Evolutionary conservation across 1,140 invertebrate genomes (phyloP).

Genomic region (Pomacea maculata): DNA sequence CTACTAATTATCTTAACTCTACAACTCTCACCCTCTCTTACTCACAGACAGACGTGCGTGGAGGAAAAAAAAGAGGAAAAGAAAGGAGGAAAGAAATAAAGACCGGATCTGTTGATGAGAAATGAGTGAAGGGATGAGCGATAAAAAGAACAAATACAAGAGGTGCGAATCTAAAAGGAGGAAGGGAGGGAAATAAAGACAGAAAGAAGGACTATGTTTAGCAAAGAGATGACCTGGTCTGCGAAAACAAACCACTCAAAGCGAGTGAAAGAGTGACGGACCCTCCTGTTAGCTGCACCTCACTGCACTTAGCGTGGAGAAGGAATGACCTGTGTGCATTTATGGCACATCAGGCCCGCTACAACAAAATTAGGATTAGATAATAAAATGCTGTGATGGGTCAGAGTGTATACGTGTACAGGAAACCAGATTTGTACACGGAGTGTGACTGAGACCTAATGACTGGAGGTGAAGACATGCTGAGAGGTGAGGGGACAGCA

Average conservation of each 20-base stretch:
- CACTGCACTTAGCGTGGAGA: background rate
- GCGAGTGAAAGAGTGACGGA: background rate
- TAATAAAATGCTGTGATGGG: background rate
- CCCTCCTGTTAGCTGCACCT: background rate
- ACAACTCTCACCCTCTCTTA: background rate
- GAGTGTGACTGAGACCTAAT: no score
- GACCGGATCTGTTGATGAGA: background rate
- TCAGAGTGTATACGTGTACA: background rate
- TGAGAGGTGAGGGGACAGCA: no score
- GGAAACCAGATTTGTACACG: no score
- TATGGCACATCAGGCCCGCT: background rate
- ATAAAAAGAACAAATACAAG: slow-evolving; percentile 7
- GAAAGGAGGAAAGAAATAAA: background rate
- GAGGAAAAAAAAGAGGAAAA: background rate
- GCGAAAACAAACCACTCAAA: background rate
- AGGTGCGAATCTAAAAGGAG: background rate
- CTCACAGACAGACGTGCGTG: background rate
- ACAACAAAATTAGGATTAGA: background rate
- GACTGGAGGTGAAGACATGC: no score
- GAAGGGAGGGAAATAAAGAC: background rate
- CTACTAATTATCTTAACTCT: background rate
- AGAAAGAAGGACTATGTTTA: background rate
- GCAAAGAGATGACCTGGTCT: background rate
- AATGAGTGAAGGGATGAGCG: slow-evolving; percentile 23
- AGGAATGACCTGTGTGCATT: background rate